Base-by-base conservation (phyloP, 1,140 invertebrate genomes). In the Pachypsylla venusta region DNA sequence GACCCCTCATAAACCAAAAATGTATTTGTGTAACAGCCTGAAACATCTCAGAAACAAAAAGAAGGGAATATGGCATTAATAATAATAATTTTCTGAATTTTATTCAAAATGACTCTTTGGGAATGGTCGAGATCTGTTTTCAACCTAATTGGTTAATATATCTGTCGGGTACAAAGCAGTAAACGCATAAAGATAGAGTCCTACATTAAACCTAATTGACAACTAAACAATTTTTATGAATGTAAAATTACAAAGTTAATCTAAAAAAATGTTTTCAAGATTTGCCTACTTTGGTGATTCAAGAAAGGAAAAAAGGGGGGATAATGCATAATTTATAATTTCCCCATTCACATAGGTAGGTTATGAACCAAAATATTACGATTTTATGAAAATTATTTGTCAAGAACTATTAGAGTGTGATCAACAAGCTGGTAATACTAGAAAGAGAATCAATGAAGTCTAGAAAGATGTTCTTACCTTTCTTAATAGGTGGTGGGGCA, bases 1-100 rank as follows among this genome's bases (percentile, higher is more conserved):
- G 53, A 24, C 10, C 19, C 40, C 30, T 25, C 56, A 39, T 39
- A 54, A 57, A 40, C 57, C 40, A 39, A 26, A 22, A 55, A 57
- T 25, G 40, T 54, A 56, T 39, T 48, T 58, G 35, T 55, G 56
- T 58, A 53, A 53, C 39, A 56, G 56, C 62, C 64, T 64, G 64
- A 53, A 64, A 64, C 64, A 64, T 64, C 64, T 64, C 64, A 64
- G 61, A 64, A 64, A 62, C 64, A 64, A 54, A 64, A 22, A 48
- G 42, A 48, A 48, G 16, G 42, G 20, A 54, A 63, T 63, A 62
- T 55, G 19, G 27, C 56, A 56, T 59, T 58, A 64, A 62, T 64
- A 62, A 58, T 62, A 57, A 53, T 28, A 30, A 60, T 39, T 19
- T n/a, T n/a, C n/a, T n/a, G n/a, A 54, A 24, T 42, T 60, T 56